Evolutionary conservation across 2,113 vertebrate species (phyloP).

Genomic region (Poecile atricapillus): DNA sequence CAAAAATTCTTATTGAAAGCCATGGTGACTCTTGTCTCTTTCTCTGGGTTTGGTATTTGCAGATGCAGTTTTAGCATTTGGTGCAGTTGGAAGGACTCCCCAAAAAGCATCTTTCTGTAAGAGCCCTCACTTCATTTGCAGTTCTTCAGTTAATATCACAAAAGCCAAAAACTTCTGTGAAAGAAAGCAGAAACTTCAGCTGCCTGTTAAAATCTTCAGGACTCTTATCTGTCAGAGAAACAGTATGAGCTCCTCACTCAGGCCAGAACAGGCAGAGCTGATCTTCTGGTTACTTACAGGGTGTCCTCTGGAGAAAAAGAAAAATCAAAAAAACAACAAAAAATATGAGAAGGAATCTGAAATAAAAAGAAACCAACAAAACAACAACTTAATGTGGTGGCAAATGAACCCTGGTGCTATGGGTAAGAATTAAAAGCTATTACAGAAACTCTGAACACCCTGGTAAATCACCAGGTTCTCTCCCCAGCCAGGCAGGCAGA

Average conservation of each 20-base stretch:
- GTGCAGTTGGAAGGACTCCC: background rate
- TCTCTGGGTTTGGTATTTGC: background rate
- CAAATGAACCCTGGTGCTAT: background rate
- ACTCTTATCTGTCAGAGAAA: background rate
- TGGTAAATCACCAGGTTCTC: background rate
- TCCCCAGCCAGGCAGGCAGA: background rate
- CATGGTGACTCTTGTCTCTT: background rate
- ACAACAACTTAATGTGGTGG: background rate
- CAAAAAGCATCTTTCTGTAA: background rate
- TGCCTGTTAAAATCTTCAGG: background rate
- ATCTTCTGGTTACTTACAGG: background rate
- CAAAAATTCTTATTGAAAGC: background rate
- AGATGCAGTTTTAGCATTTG: background rate
- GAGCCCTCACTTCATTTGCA: background rate
- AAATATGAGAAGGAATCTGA: background rate
- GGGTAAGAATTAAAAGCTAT: background rate
- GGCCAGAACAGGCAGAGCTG: background rate
- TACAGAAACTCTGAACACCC: background rate
- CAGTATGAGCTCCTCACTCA: background rate
- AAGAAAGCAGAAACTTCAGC: background rate
- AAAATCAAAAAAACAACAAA: background rate
- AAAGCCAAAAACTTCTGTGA: background rate
- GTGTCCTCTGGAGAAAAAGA: background rate
- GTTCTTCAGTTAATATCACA: background rate
- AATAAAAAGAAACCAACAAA: background rate